A percentile compares a stretch with the other conserved stretches of the same genome.
phyloP scores from a whole-genome alignment of 2,113 vertebrate species.

The Rhea americana region DNA sequence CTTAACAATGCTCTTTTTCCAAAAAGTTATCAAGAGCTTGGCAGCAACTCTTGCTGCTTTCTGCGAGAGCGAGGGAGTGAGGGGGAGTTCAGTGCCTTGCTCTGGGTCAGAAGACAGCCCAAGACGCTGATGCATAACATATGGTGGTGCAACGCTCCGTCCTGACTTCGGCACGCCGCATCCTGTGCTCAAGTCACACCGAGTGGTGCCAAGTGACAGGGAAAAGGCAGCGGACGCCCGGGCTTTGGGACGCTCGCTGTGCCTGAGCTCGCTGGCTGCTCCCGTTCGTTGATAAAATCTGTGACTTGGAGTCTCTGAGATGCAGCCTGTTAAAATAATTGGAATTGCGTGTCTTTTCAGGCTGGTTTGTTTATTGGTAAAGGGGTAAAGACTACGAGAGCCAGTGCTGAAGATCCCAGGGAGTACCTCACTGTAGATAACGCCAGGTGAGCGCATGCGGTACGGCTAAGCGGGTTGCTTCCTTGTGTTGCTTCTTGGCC shows the following conservation, averaged over 20 bases:
- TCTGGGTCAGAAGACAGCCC: slow-evolving; percentile 27
- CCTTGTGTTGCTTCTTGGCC: not conserved
- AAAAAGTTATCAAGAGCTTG: slow-evolving; percentile 53
- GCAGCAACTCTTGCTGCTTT: slow-evolving; percentile 3
- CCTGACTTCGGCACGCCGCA: not conserved
- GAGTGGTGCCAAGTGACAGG: not conserved
- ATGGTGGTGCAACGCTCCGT: slow-evolving; percentile 19
- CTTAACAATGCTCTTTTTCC: slow-evolving; percentile 51
- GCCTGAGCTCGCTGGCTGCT: not conserved
- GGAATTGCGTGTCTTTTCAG: not conserved
- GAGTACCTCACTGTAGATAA: slow-evolving; percentile 54
- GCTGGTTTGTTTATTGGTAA: slow-evolving; percentile 71
- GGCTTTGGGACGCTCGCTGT: not conserved
- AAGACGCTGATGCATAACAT: slow-evolving; percentile 43
- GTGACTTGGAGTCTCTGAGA: not conserved
- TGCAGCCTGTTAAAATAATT: not conserved
- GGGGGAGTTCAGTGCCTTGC: slow-evolving; percentile 37
- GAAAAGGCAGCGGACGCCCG: not conserved
- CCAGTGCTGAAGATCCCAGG: slow-evolving; percentile 61
- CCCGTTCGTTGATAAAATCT: not conserved
- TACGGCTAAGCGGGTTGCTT: not conserved
- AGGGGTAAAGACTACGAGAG: slow-evolving; percentile 56
- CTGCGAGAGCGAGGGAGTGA: not conserved
- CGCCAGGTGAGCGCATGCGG: slow-evolving; percentile 58
- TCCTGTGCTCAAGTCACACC: not conserved